Conservation (phyloP, 1,140 invertebrate species). For the Microplitis demolitor region DNA sequence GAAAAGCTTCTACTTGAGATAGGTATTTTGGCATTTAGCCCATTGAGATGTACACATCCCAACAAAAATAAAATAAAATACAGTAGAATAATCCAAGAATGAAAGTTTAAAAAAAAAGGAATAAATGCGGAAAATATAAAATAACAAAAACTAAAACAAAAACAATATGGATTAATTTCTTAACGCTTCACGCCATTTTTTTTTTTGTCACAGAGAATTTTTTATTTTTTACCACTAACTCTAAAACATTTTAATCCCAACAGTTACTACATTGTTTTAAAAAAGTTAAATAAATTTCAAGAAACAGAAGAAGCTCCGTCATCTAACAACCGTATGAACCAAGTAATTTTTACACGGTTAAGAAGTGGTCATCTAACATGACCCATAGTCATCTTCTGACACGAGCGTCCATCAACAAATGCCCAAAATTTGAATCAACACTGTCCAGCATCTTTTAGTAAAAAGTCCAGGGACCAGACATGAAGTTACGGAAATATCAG, state of each 20-base stretch:
- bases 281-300: no score
- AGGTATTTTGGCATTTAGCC: conserved; percentile 25
- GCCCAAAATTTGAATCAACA: no score
- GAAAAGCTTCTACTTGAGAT: conserved; percentile 20
- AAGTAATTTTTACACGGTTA: no score
- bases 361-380: no score
- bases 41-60: background rate
- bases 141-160: background rate
- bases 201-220: background rate
- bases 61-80: background rate
- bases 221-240: background rate
- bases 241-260: no score
- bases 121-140: background rate
- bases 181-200: background rate
- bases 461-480: no score
- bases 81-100: background rate
- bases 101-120: background rate
- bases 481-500: no score
- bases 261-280: no score
- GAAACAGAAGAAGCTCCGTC: background rate
- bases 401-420: no score
- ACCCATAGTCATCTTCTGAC: no score
- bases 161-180: background rate
- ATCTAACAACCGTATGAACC: no score
- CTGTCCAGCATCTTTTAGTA: no score